Percentiles rank a stretch among this genome's conserved stretches.
These are phyloP conservation scores for Sitta europaea DNA, from an alignment of 2,113 vertebrate species.

Conservation along the genomic window DNA sequence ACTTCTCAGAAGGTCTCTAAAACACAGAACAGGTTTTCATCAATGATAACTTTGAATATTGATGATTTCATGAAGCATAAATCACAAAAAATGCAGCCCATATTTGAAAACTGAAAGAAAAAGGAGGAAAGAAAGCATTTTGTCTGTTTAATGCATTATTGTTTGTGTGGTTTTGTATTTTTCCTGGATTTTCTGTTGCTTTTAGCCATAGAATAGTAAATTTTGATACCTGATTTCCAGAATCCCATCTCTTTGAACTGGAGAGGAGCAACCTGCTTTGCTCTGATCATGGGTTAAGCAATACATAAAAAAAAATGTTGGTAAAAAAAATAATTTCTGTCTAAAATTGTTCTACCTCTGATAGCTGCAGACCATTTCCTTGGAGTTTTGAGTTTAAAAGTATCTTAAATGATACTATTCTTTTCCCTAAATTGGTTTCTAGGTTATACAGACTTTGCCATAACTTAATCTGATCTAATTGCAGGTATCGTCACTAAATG, in stretches of 20 bases:
- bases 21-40: neutral
- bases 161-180: neutral
- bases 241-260: neutral
- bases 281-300: neutral
- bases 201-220: neutral
- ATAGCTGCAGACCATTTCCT: neutral
- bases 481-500: neutral
- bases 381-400: neutral
- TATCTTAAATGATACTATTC: neutral
- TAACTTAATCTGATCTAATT: neutral
- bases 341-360: neutral
- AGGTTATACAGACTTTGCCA: neutral
- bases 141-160: neutral
- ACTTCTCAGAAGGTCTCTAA: neutral
- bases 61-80: neutral
- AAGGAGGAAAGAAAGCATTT: fast-evolving
- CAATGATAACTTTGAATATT: neutral
- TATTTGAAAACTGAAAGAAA: neutral
- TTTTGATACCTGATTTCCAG: neutral
- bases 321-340: neutral
- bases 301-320: neutral
- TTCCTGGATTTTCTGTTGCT: neutral
- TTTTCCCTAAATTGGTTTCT: neutral
- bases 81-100: neutral
- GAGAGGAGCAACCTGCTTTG: neutral